These are phyloP conservation scores for Bungarus multicinctus DNA, from an alignment of 2,113 vertebrate species.

Conservation along the genomic window DNA sequence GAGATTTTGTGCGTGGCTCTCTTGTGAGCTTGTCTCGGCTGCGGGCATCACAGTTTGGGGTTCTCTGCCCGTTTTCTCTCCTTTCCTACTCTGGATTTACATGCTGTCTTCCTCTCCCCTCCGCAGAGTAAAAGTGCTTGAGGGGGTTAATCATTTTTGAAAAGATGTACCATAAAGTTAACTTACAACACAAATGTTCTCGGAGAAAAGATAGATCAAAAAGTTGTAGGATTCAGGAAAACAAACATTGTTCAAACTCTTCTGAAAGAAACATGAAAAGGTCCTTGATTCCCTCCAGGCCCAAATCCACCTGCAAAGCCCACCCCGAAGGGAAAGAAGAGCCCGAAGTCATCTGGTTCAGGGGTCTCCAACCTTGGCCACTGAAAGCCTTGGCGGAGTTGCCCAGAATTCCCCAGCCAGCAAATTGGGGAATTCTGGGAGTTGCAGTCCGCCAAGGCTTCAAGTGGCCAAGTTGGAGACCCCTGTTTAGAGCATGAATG, in stretches of 20 bases:
- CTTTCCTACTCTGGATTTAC: not conserved
- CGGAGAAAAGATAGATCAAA: not conserved
- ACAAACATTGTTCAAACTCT: not conserved
- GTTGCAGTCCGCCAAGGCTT: no score
- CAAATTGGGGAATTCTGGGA: no score
- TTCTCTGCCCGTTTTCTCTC: not conserved
- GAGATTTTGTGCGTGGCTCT: not conserved
- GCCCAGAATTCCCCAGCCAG: not conserved
- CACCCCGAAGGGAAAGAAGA: not conserved
- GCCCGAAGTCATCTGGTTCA: not conserved
- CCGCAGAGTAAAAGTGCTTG: not conserved
- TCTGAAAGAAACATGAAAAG: not conserved
- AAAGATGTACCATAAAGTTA: not conserved
- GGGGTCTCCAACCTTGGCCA: not conserved
- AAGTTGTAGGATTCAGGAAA: not conserved
- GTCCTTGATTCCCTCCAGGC: not conserved
- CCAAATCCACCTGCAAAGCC: not conserved
- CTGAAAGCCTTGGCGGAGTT: not conserved
- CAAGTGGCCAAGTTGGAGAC: no score
- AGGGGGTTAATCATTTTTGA: not conserved
- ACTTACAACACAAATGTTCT: not conserved
- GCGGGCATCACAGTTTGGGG: not conserved
- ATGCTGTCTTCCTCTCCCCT: accelerated
- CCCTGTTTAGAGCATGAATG: no score
- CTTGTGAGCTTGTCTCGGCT: not conserved